phyloP scores from a whole-genome alignment of 2,797 vertebrate genomes.

The Antrozous pallidus region DNA sequence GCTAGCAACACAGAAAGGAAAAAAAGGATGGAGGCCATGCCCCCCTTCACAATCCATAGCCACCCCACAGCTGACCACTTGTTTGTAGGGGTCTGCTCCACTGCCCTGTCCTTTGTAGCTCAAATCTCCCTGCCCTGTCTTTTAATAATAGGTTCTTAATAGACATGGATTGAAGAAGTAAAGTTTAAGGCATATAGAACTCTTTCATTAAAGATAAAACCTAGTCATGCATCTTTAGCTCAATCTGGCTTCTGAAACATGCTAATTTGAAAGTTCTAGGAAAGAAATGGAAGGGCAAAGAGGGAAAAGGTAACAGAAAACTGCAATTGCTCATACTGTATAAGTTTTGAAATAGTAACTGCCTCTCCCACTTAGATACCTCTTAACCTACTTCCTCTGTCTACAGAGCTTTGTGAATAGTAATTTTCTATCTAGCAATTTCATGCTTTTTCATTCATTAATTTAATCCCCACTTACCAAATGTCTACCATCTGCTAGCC shows the following conservation, averaged over 20 bases:
- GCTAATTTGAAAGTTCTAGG: conserved; percentile 51
- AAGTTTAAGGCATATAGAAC: not conserved
- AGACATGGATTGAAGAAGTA: not conserved
- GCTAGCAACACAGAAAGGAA: not conserved
- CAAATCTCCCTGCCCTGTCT: not conserved
- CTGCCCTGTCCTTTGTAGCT: not conserved
- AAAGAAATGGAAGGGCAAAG: conserved; percentile 40
- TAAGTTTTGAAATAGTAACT: conserved; percentile 54
- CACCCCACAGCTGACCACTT: not conserved
- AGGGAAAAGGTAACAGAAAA: conserved; percentile 42
- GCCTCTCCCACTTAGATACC: conserved; percentile 1
- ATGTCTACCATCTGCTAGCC: not conserved
- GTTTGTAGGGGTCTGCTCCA: not conserved
- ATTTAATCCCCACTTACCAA: not conserved
- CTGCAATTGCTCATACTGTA: conserved; percentile 41
- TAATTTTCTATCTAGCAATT: not conserved
- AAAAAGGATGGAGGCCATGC: not conserved
- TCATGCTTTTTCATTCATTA: not conserved
- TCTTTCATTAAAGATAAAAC: conserved; percentile 21
- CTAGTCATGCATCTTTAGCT: not conserved
- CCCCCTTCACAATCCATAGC: not conserved
- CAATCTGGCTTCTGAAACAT: conserved; percentile 48
- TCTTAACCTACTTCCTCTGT: not conserved
- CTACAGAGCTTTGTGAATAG: not conserved
- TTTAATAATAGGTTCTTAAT: not conserved